Percentiles rank a stretch among this genome's conserved stretches.
These are phyloP conservation scores for Deroptyus accipitrinus DNA, from an alignment of 2,113 vertebrate species.

Conservation along the genomic window DNA sequence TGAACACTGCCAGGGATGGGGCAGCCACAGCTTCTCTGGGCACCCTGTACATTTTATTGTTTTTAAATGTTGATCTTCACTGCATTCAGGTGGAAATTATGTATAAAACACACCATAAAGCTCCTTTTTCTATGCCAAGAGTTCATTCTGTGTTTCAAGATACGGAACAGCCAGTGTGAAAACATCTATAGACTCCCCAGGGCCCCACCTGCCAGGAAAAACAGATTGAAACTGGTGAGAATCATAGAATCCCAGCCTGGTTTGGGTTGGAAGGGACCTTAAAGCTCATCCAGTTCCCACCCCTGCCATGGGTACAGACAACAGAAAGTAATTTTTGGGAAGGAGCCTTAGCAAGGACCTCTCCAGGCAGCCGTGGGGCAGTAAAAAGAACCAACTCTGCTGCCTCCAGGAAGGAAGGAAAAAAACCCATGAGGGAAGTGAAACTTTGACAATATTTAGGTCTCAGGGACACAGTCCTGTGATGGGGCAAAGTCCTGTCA, in stretches of 20 bases:
- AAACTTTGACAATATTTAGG: slow-evolving; percentile 23
- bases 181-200: not conserved
- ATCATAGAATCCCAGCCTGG: not conserved
- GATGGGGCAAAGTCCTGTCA: slow-evolving; percentile 18
- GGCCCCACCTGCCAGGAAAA: not conserved
- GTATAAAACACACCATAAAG: not conserved
- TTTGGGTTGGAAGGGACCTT: not conserved
- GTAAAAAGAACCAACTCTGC: not conserved
- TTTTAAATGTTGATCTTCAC: not conserved
- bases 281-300: not conserved
- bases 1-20: not conserved
- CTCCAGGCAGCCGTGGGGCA: not conserved
- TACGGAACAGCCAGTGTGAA: not conserved
- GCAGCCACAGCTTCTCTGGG: not conserved
- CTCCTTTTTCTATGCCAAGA: not conserved
- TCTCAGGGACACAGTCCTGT: not conserved
- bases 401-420: not conserved
- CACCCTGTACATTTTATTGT: not conserved
- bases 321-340: not conserved
- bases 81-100: not conserved
- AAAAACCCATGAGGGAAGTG: not conserved
- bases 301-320: not conserved
- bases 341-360: not conserved
- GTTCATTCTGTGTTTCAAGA: not conserved
- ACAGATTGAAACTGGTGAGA: not conserved